Conservation (phyloP, 2,797 vertebrate species). For the Sebastes hubbsi region DNA sequence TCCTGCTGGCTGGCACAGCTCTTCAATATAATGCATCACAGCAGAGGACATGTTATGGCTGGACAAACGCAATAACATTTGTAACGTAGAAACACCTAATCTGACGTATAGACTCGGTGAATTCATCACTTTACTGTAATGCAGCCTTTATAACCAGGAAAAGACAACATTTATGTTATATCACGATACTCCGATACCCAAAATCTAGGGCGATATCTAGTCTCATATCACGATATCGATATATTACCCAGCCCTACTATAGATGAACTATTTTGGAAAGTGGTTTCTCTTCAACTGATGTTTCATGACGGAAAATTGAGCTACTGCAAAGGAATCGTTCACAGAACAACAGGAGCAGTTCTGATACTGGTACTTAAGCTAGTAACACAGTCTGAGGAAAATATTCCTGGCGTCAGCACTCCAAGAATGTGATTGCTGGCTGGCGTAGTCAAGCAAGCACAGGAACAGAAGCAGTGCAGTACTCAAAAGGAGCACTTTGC, state of each 20-base stretch:
- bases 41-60: neutral
- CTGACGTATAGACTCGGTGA: neutral
- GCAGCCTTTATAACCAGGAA: too few relatives aligned
- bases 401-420: conserved; percentile 68
- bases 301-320: conserved; percentile 2
- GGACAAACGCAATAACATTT: neutral
- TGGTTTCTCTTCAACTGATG: neutral
- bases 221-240: too few relatives aligned
- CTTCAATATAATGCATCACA: neutral
- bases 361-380: conserved; percentile 38
- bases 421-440: conserved; percentile 60
- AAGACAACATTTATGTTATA: too few relatives aligned
- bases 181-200: too few relatives aligned
- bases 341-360: conserved; percentile 1
- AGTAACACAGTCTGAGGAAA: conserved; percentile 42
- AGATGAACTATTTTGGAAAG: neutral
- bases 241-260: too few relatives aligned
- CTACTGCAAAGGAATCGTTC: neutral
- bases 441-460: conserved; percentile 26
- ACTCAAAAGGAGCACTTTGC: conserved; percentile 70
- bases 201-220: too few relatives aligned
- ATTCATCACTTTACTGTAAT: too few relatives aligned
- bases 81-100: neutral
- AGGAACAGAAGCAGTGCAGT: conserved; percentile 43
- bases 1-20: neutral